Base-by-base conservation (phyloP, 2,797 vertebrate genomes). In the Danio aesculapii region DNA sequence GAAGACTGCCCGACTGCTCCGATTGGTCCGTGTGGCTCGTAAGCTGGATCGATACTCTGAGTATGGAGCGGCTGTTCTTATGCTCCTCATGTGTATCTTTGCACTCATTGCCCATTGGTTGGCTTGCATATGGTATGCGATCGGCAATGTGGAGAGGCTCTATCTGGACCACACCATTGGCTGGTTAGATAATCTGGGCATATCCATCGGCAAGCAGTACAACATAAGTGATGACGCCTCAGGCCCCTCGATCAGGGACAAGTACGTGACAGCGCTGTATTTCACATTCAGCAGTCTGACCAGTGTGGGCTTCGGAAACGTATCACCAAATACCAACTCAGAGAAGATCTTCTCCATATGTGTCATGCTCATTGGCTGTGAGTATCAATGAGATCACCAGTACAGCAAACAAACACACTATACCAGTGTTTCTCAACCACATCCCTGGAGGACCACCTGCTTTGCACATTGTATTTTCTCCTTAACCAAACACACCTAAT, bases 271-370 rank as follows among this genome's bases (percentile, higher is more conserved):
- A 1, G 98, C 98, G 12, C 96, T 99, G 84, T 99, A 99, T 92
- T 99, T 99, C 93, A 99, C 98, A 91, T 99, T 99, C 95, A 99
- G 98, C 95, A 99, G 98, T 91, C 93, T 99, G 89, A 99, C 98
- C 88, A 99, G 98, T 52, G 98, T 99, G 86, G 98, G 98, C 87
- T 99, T 99, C 83, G 98, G 98, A 85, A 99, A 99, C 72, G 98
- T 99, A 84, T 99, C 98, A 81, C 98, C 98, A 83, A 99, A 99
- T 92, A 99, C 98, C 93, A 99, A 99, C 95, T 99, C 98, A 1
- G 98, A 99, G 93, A 99, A 99, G 95, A 98, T 99, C 89, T 99
- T 99, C 89, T 99, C 98, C 90, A 99, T 99, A 91, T 99, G 98
- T 86, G 97, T 99, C 92, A 99, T 99, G 98, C 93, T 99, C 87